Conservation (phyloP, 2,888 invertebrate genomes). For the Ethmia dodecea region DNA sequence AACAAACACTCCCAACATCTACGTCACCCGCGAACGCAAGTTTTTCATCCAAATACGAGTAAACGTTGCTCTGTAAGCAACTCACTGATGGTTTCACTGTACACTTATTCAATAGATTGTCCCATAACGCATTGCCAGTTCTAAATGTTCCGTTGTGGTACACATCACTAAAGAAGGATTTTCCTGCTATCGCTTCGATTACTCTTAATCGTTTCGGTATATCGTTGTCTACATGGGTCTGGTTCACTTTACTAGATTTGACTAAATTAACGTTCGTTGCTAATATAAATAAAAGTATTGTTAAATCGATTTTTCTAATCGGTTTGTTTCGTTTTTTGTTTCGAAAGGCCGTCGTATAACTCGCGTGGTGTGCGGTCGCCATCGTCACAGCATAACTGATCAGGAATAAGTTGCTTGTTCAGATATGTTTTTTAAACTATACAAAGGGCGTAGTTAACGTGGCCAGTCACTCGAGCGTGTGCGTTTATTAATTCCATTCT, state of each 20-base stretch:
- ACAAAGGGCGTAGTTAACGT: constrained; percentile 19
- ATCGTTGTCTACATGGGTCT: constrained; percentile 31
- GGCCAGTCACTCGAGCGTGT: constrained; percentile 17
- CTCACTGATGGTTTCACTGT: constrained; percentile 80
- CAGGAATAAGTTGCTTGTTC: constrained; percentile 19
- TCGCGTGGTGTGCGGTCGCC: constrained; percentile 20
- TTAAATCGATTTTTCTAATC: constrained; percentile 27
- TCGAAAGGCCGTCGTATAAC: constrained; percentile 5
- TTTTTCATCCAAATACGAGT: constrained; percentile 82
- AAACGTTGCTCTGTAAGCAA: constrained; percentile 88
- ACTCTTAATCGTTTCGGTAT: constrained; percentile 48
- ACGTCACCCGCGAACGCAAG: constrained; percentile 81
- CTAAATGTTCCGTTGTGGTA: constrained; percentile 67
- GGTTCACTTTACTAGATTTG: constrained; percentile 31
- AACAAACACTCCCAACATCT: constrained; percentile 79
- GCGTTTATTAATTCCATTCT: constrained; percentile 41
- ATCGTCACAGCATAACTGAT: constrained; percentile 50
- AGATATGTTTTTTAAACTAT: constrained; percentile 24
- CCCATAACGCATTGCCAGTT: constrained; percentile 84
- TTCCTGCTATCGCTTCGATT: constrained; percentile 51
- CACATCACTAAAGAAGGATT: constrained; percentile 50
- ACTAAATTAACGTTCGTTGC: constrained; percentile 33
- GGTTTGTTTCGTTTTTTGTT: constrained; percentile 14
- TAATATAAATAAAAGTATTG: constrained; percentile 40
- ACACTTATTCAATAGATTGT: constrained; percentile 84